Conservation (phyloP, 2,113 vertebrate genomes). For the Apus apus region DNA sequence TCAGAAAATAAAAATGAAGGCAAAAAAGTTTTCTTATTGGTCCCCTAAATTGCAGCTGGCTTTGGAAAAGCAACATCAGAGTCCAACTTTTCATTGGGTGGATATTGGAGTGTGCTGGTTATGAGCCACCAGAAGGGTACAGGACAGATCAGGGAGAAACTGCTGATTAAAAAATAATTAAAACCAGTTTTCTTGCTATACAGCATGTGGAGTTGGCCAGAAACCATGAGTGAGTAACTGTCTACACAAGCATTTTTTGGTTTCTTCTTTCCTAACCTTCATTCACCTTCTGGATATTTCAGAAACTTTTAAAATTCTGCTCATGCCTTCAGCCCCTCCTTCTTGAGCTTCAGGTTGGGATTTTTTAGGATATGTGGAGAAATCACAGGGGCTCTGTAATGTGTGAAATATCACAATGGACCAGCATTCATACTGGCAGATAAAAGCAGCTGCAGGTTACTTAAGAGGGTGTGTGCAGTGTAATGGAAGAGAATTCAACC, state of each 20-base stretch:
- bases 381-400: neutral
- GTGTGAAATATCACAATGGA: neutral
- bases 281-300: slow-evolving; percentile 5
- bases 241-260: neutral
- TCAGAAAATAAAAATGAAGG: neutral
- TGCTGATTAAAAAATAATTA: slow-evolving; percentile 62
- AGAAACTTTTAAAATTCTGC: neutral
- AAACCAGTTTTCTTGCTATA: slow-evolving; percentile 45
- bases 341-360: neutral
- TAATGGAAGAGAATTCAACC: slow-evolving; percentile 51
- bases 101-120: neutral
- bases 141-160: slow-evolving; percentile 18
- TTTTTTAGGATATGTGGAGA: neutral
- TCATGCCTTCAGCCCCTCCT: neutral
- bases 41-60: neutral
- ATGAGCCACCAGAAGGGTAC: neutral
- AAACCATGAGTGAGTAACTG: neutral
- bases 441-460: slow-evolving; percentile 53
- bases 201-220: neutral
- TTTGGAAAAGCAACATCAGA: neutral
- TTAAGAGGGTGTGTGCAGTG: slow-evolving; percentile 45
- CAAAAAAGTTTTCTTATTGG: neutral
- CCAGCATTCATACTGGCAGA: neutral
- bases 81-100: neutral
- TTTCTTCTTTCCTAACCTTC: neutral